Percentiles rank a stretch among this genome's conserved stretches.
Evolutionary conservation across 2,888 invertebrate species (phyloP).

Genomic region (Papilio gigon): DNA sequence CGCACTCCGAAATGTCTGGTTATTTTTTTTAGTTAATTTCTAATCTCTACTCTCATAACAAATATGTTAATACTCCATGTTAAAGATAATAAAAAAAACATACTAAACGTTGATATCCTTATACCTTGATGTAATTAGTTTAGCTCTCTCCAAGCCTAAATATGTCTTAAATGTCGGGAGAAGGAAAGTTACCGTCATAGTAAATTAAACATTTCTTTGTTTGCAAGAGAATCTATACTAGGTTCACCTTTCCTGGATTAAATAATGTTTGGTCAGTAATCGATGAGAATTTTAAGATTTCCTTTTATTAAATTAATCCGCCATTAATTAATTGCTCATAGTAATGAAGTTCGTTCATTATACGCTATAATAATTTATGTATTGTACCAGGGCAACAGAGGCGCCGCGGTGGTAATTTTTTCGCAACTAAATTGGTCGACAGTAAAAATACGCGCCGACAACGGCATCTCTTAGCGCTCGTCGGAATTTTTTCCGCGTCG

Average conservation of each 20-base stretch:
- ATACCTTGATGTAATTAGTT: too few species aligned
- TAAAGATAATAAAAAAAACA: too few species aligned
- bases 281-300: background rate
- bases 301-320: background rate
- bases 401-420: slow-evolving; percentile 75
- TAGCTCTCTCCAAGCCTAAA: too few species aligned
- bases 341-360: background rate
- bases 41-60: too few species aligned
- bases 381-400: slow-evolving; percentile 49
- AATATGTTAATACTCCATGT: too few species aligned
- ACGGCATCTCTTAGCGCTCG: slow-evolving; percentile 79
- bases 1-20: slow-evolving; percentile 3
- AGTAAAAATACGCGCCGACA: slow-evolving; percentile 71
- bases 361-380: background rate
- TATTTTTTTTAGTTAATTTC: background rate
- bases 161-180: too few species aligned
- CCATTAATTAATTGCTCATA: background rate
- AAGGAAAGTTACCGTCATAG: background rate
- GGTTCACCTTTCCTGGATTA: background rate
- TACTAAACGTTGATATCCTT: too few species aligned
- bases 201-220: background rate
- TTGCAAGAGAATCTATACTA: background rate
- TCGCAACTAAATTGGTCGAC: slow-evolving; percentile 67
- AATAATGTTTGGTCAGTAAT: background rate
- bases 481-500: slow-evolving; percentile 75